Evolutionary conservation across 1,140 invertebrate genomes (phyloP).

Genomic region (Brachionus paranguensis): DNA sequence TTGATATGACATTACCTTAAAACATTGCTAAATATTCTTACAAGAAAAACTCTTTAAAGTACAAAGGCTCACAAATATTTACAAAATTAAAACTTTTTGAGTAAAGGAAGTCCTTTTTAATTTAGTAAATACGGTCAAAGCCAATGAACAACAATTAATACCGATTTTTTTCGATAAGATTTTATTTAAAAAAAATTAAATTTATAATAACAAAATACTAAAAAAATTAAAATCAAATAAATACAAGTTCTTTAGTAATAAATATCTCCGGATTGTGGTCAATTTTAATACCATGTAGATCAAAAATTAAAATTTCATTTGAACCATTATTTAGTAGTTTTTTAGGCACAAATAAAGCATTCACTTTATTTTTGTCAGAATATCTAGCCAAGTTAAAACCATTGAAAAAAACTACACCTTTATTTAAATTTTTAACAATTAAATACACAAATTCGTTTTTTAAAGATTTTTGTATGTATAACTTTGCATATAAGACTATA

Average conservation of each 20-base stretch:
- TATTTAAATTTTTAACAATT: constrained; percentile 48
- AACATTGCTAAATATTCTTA: too few species aligned
- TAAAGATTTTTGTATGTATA: background rate
- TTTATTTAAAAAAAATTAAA: background rate
- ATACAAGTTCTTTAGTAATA: background rate
- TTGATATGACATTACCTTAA: too few species aligned
- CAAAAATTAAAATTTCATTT: constrained; percentile 54
- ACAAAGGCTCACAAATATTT: too few species aligned
- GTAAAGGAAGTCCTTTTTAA: too few species aligned
- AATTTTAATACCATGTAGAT: background rate
- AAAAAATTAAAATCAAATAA: background rate
- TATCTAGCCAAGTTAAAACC: constrained; percentile 64
- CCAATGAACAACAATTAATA: too few species aligned
- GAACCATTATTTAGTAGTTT: constrained; percentile 58
- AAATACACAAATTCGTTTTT: constrained; percentile 3
- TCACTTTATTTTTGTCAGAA: constrained; percentile 60
- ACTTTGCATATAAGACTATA: background rate
- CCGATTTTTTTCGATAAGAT: too few species aligned
- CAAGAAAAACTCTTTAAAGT: too few species aligned
- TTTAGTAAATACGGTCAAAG: too few species aligned
- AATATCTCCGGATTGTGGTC: background rate
- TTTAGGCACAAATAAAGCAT: constrained; percentile 61
- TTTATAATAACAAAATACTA: background rate
- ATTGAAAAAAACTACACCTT: constrained; percentile 64
- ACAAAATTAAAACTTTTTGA: too few species aligned